Evolutionary conservation across 2,113 vertebrate species (phyloP).

Genomic region (Scytalopus superciliaris): DNA sequence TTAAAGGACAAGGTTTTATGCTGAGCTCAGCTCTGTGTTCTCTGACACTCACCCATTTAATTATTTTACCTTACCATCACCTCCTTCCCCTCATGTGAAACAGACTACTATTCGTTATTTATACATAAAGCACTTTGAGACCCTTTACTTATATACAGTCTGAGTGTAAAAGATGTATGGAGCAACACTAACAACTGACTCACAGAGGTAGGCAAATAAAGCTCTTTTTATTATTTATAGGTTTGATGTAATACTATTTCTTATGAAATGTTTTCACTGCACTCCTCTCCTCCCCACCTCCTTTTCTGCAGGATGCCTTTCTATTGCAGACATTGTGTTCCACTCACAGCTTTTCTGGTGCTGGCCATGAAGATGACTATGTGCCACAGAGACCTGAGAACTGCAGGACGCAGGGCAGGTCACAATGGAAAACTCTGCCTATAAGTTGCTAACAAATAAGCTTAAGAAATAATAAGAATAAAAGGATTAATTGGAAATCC

Average conservation of each 20-base stretch:
- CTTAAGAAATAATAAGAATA: not conserved
- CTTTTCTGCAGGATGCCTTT: not conserved
- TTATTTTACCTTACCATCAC: not conserved
- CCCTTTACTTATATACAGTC: not conserved
- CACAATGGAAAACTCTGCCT: not conserved
- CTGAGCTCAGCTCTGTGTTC: not conserved
- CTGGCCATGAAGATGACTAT: fast-evolving
- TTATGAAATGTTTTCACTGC: not conserved
- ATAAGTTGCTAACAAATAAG: not conserved
- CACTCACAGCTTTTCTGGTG: not conserved
- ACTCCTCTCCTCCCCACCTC: not conserved
- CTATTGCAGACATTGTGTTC: not conserved
- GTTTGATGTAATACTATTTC: not conserved
- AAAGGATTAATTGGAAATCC: not conserved
- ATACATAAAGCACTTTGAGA: not conserved
- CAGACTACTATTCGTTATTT: not conserved
- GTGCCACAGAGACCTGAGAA: not conserved
- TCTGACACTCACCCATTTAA: not conserved
- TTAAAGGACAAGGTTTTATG: not conserved
- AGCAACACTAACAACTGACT: not conserved
- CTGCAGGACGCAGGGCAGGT: not conserved
- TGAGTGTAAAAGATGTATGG: not conserved
- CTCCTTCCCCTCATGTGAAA: not conserved
- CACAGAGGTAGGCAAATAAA: not conserved
- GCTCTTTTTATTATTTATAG: not conserved